Percentiles rank a stretch among this genome's conserved stretches.
phyloP scores from a whole-genome alignment of 2,888 invertebrate species.

The Lasioglossum calceatum region DNA sequence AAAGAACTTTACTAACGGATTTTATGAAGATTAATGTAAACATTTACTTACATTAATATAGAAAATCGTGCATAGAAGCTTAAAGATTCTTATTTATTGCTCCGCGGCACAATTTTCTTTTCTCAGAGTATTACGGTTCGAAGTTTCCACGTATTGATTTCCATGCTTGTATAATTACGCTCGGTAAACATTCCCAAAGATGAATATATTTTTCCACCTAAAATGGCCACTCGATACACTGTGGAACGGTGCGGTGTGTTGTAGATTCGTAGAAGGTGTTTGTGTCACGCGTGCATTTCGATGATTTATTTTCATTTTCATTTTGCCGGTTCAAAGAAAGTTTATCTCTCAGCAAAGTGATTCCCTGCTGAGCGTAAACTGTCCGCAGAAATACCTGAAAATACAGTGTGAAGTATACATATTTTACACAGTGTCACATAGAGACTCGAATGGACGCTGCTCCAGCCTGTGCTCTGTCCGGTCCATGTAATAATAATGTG shows the following conservation, averaged over 20 bases:
- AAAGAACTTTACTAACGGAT: no score
- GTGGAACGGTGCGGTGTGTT: neutral
- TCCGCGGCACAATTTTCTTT: no score
- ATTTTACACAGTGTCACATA: neutral
- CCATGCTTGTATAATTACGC: no score
- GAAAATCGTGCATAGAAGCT: no score
- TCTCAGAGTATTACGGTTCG: no score
- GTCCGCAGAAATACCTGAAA: constrained; percentile 22
- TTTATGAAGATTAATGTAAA: no score
- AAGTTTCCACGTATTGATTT: no score
- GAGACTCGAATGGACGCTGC: neutral
- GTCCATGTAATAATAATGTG: neutral
- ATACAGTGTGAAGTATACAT: constrained; percentile 21
- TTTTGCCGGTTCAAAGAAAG: constrained; percentile 29
- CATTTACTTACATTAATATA: no score
- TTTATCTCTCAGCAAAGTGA: constrained; percentile 19
- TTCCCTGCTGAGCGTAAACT: neutral
- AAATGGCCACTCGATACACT: no score
- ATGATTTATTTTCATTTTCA: constrained; percentile 37
- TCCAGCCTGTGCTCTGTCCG: neutral
- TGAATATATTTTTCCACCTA: no score
- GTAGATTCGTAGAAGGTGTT: neutral
- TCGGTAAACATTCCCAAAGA: no score
- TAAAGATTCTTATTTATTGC: no score
- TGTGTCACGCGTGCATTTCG: neutral